Evolutionary conservation across 2,888 invertebrate species (phyloP).

Genomic region (Ctena decussata): DNA sequence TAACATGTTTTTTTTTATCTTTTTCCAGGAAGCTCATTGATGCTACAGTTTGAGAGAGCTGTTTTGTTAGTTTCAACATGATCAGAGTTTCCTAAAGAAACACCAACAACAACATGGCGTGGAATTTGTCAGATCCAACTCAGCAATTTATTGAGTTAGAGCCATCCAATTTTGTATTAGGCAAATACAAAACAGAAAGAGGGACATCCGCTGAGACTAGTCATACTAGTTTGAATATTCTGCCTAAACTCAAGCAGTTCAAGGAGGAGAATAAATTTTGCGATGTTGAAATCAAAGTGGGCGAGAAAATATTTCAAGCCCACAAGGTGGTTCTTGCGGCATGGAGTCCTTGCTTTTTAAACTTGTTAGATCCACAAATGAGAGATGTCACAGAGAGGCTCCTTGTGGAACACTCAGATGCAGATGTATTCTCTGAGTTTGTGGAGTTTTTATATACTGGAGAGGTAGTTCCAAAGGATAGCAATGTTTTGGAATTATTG

Average conservation of each 20-base stretch:
- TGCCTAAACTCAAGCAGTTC: conserved; percentile 59
- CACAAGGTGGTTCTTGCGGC: conserved; percentile 90
- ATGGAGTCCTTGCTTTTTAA: conserved; percentile 89
- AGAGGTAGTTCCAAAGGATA: conserved; percentile 88
- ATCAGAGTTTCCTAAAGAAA: no score
- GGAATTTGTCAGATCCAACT: neutral
- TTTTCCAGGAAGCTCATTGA: no score
- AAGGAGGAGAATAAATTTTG: conserved; percentile 89
- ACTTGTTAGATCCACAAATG: conserved; percentile 85
- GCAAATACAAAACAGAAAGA: neutral
- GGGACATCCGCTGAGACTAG: neutral
- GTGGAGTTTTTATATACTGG: conserved; percentile 91
- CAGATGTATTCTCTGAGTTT: conserved; percentile 88
- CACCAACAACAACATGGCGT: neutral
- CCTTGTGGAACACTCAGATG: conserved; percentile 85
- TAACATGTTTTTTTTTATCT: no score
- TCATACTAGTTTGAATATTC: conserved; percentile 25
- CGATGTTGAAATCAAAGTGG: conserved; percentile 89
- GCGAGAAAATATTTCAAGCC: conserved; percentile 89
- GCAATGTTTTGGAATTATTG: conserved; percentile 89
- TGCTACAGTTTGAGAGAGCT: no score
- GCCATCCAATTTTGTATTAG: neutral
- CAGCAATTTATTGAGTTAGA: neutral
- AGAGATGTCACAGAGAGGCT: conserved; percentile 9
- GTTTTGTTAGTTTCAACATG: no score